A percentile compares a stretch with the other conserved stretches of the same genome.
Conservation (phyloP, 2,888 invertebrate species). For the Leucania comma region DNA sequence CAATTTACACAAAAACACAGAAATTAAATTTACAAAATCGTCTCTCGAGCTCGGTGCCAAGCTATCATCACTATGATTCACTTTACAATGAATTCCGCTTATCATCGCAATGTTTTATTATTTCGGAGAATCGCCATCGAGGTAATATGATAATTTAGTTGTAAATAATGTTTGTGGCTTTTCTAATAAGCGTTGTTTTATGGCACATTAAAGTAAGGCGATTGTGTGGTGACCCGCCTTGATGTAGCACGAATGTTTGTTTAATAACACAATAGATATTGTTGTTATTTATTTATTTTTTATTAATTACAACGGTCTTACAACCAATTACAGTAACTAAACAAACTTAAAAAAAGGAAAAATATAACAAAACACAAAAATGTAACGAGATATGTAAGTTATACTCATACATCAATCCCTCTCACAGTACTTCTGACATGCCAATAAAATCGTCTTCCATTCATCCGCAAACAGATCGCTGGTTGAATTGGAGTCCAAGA, state of each 20-base stretch:
- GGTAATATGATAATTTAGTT: conserved; percentile 48
- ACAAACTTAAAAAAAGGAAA: too few relatives aligned
- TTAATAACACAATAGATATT: not conserved
- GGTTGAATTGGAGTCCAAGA: too few relatives aligned
- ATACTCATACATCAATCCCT: too few relatives aligned
- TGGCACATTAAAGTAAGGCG: conserved; percentile 3
- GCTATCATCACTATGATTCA: conserved; percentile 66
- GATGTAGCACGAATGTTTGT: not conserved
- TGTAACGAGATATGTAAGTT: too few relatives aligned
- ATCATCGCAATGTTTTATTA: conserved; percentile 62
- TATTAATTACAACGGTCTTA: too few relatives aligned
- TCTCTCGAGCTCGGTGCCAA: conserved; percentile 51
- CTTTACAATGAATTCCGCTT: conserved; percentile 64
- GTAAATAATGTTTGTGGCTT: conserved; percentile 56
- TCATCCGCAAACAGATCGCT: too few relatives aligned
- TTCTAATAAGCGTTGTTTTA: conserved; percentile 47
- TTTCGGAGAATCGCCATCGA: conserved; percentile 64
- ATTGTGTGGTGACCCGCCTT: conserved; percentile 25
- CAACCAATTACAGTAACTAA: too few relatives aligned
- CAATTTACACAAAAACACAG: too few relatives aligned
- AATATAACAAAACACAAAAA: too few relatives aligned
- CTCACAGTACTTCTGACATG: too few relatives aligned
- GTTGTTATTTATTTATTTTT: too few relatives aligned
- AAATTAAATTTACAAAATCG: conserved; percentile 23
- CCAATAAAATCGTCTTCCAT: too few relatives aligned